Conservation (phyloP, 2,888 invertebrate species). For the Ophion ventricosus region DNA sequence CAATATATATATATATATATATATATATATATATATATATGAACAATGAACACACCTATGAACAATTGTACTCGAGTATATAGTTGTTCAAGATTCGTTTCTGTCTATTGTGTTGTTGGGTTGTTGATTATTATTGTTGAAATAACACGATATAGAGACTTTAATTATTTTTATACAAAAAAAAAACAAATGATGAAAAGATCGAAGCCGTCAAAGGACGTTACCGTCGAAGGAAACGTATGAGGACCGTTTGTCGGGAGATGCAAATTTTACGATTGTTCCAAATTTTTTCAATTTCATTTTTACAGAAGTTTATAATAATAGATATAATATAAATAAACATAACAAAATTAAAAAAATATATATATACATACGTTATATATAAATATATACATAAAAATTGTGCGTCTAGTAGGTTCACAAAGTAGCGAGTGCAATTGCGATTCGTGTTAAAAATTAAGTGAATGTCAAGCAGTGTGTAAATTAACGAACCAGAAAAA, state of each 20-base stretch:
- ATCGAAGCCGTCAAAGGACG: slow-evolving; percentile 9
- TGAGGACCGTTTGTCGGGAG: slow-evolving; percentile 16
- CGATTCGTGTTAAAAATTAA: slow-evolving; percentile 47
- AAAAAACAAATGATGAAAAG: slow-evolving; percentile 21
- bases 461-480: slow-evolving; percentile 59
- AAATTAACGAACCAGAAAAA: slow-evolving; percentile 25
- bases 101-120: slow-evolving; percentile 49
- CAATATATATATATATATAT: not conserved
- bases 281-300: slow-evolving; percentile 35
- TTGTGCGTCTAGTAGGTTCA: slow-evolving; percentile 12
- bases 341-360: slow-evolving; percentile 14
- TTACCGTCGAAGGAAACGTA: slow-evolving; percentile 23
- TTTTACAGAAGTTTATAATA: slow-evolving; percentile 24
- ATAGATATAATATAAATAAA: slow-evolving; percentile 6
- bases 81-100: slow-evolving; percentile 20
- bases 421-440: slow-evolving; percentile 16
- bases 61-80: slow-evolving; percentile 28
- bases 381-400: slow-evolving; percentile 19
- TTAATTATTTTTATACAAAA: slow-evolving; percentile 78
- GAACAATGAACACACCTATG: too few relatives aligned
- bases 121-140: slow-evolving; percentile 67
- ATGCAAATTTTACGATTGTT: slow-evolving; percentile 37
- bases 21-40: too few relatives aligned
- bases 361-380: slow-evolving; percentile 11
- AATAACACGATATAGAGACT: slow-evolving; percentile 73